phyloP scores from a whole-genome alignment of 2,888 invertebrate genomes.

The Drosophila ezoana region DNA sequence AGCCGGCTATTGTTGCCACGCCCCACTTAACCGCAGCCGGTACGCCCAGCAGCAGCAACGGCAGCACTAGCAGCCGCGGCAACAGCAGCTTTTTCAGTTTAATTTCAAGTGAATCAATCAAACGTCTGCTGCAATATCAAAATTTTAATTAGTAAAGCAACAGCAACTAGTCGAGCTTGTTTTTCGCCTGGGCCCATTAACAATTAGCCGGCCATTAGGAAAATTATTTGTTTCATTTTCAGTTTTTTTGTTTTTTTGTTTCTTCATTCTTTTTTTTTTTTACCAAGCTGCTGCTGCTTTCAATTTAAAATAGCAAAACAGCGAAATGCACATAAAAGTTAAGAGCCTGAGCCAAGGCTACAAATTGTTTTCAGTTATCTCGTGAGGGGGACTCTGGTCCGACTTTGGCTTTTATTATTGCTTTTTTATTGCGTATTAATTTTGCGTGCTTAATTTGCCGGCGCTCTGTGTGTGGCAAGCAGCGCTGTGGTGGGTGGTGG shows the following conservation, averaged over 20 bases:
- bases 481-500: constrained; percentile 4
- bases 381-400: constrained; percentile 12
- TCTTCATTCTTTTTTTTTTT: constrained; percentile 6
- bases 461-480: constrained; percentile 19
- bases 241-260: constrained; percentile 16
- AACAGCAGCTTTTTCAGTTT: constrained; percentile 15
- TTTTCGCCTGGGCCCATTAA: constrained; percentile 33
- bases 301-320: constrained; percentile 43
- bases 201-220: constrained; percentile 65
- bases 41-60: constrained; percentile 13
- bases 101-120: constrained; percentile 76
- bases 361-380: constrained; percentile 73
- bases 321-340: constrained; percentile 39
- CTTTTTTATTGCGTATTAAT: constrained; percentile 81
- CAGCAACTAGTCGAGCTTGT: constrained; percentile 18
- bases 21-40: constrained; percentile 45
- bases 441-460: constrained; percentile 78
- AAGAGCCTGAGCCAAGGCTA: constrained; percentile 44
- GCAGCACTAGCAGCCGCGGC: not conserved
- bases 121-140: constrained; percentile 68
- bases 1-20: constrained; percentile 23
- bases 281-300: constrained; percentile 12
- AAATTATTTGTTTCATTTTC: constrained; percentile 62
- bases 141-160: constrained; percentile 70
- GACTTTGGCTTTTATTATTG: constrained; percentile 72